These are phyloP conservation scores for Macquaria australasica DNA, from an alignment of 2,113 vertebrate species.

Conservation along the genomic window DNA sequence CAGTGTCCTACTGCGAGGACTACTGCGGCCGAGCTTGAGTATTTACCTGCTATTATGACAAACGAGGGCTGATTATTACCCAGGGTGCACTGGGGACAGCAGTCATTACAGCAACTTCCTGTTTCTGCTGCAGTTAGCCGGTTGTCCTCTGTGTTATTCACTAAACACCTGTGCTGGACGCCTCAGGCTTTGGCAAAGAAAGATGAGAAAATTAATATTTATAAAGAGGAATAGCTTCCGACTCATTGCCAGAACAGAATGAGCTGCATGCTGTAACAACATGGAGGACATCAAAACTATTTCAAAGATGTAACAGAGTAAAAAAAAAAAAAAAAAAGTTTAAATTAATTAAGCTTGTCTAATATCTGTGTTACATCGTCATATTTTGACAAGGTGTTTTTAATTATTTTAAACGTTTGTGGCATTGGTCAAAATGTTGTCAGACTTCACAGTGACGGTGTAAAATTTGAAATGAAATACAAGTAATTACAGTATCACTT, in stretches of 20 bases:
- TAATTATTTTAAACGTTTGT: too few relatives aligned
- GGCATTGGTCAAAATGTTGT: neutral
- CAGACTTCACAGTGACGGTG: slow-evolving; percentile 1
- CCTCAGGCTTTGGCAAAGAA: slow-evolving; percentile 71
- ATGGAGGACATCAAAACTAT: slow-evolving; percentile 2
- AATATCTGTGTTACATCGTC: neutral
- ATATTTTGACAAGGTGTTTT: neutral
- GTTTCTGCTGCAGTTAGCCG: slow-evolving; percentile 71
- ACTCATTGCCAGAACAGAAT: slow-evolving; percentile 58
- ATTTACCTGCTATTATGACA: slow-evolving; percentile 83
- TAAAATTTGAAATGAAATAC: neutral
- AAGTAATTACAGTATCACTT: slow-evolving; percentile 3
- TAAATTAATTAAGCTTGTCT: neutral
- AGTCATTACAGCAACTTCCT: slow-evolving; percentile 79
- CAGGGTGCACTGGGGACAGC: slow-evolving; percentile 76
- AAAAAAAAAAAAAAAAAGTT: neutral
- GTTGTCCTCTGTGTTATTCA: slow-evolving; percentile 69
- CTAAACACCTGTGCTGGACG: slow-evolving; percentile 76
- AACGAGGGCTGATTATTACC: slow-evolving; percentile 82
- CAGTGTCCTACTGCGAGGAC: slow-evolving; percentile 60
- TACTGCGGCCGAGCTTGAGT: slow-evolving; percentile 48
- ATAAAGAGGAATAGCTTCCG: slow-evolving; percentile 62
- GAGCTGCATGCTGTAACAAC: slow-evolving; percentile 20
- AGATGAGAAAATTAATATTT: slow-evolving; percentile 71
- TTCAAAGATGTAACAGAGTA: neutral